phyloP scores from a whole-genome alignment of 1,140 invertebrate genomes.

The Drosophila bipectinata region DNA sequence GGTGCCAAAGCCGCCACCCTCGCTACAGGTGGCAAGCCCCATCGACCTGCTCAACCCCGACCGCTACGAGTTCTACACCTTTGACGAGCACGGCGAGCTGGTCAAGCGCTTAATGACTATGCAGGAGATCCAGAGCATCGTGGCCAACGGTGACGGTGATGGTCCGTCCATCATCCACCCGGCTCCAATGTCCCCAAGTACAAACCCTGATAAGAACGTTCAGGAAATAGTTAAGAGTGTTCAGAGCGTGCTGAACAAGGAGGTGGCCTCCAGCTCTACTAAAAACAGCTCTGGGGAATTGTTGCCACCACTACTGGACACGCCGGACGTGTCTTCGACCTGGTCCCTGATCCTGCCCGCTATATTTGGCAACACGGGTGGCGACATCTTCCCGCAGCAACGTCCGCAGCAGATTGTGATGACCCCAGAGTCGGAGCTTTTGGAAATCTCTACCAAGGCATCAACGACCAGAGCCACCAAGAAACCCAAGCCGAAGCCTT shows the following conservation, averaged over 20 bases:
- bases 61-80: conserved; percentile 93
- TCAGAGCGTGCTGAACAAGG: conserved; percentile 91
- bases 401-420: conserved; percentile 84
- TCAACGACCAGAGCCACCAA: conserved; percentile 58
- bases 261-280: conserved; percentile 86
- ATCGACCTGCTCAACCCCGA: conserved; percentile 90
- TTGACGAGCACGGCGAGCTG: conserved; percentile 91
- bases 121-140: conserved; percentile 92
- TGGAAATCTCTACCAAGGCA: conserved; percentile 82
- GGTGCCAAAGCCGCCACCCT: conserved; percentile 85
- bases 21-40: conserved; percentile 88
- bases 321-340: conserved; percentile 89
- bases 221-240: conserved; percentile 92
- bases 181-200: conserved; percentile 82
- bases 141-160: conserved; percentile 90
- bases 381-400: conserved; percentile 86
- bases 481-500: conserved; percentile 70
- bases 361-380: conserved; percentile 89
- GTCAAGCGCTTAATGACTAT: conserved; percentile 92
- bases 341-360: conserved; percentile 92
- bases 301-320: conserved; percentile 86
- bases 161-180: conserved; percentile 85
- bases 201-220: conserved; percentile 87
- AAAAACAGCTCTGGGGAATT: conserved; percentile 85
- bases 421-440: conserved; percentile 86